Evolutionary conservation across 1,140 invertebrate genomes (phyloP), one percentile per base, ranked within the genome.

Genomic region (Rhizoglyphus robini): DNA sequence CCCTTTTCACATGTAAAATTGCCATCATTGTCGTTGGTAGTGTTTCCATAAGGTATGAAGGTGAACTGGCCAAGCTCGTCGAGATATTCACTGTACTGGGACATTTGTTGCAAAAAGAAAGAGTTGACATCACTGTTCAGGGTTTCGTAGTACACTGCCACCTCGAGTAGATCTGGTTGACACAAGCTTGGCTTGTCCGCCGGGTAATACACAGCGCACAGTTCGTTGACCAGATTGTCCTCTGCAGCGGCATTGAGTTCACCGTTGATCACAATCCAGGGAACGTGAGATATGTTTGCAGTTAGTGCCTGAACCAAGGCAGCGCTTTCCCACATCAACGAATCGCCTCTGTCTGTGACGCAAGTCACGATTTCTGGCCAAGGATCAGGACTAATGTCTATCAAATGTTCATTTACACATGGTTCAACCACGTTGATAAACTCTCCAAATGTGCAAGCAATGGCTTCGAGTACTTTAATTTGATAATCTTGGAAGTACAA

Each of bases 141-240:
- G 8, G 38, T 64, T 49, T 64, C 11, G 51, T 64, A 64, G 46
- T 51, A 48, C 18, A 64, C 30, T 15, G 18, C 63, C 29, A 64
- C 32, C 23, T 41, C 4, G 48, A 49, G 15, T 51, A 8, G 30
- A 3, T 30, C 46, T 2, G 46, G 4, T 34, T 4, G 15, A 29
- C 63, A 64, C 34, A 20, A n/a, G 8, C 5, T 8, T 1, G 63
- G 63, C 31, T 64, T 64, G 32, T 64, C 63, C 25, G 11, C 2
- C 15, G 41, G 41, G 51, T 64, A 60, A 20, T 31, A 64, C 4
- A 30, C 29, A 34, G n/a, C 41, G 4, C 47, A 64, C 18, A 61
- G 11, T 18, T 60, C 62, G 29, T 49, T 18, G 13, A 51, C 13
- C n/a, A 64, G 27, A 49, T 18, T 51, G 18, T 49, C 18, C 29